These are phyloP conservation scores for Kuschelorhynchus macadamiae DNA, from an alignment of 2,888 invertebrate species.

Conservation along the genomic window DNA sequence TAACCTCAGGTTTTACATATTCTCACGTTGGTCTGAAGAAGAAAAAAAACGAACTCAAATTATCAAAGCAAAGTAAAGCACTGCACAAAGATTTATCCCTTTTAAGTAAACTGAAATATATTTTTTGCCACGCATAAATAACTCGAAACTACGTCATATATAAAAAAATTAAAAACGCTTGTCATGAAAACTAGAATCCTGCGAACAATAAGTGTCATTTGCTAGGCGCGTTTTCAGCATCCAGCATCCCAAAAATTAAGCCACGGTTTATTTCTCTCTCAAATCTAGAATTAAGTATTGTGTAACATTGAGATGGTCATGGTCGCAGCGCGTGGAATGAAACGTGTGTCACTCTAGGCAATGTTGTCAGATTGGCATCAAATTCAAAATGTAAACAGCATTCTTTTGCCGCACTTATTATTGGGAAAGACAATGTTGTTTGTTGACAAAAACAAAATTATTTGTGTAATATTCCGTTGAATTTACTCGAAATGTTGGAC, in stretches of 20 bases:
- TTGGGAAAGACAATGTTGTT: too few species aligned
- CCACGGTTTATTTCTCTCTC: constrained; percentile 56
- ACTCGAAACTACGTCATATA: constrained; percentile 14
- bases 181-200: constrained; percentile 22
- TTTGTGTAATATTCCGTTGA: too few species aligned
- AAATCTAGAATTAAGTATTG: constrained; percentile 63
- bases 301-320: constrained; percentile 65
- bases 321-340: constrained; percentile 60
- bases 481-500: too few species aligned
- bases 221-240: constrained; percentile 31
- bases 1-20: too few species aligned
- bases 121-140: background rate
- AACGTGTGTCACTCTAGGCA: constrained; percentile 39
- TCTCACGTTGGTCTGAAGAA: too few species aligned
- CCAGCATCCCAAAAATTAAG: constrained; percentile 17
- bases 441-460: too few species aligned
- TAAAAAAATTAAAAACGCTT: constrained; percentile 9
- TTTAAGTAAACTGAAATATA: too few species aligned
- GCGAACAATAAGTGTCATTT: constrained; percentile 16
- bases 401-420: background rate
- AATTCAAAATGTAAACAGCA: constrained; percentile 1
- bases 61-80: too few species aligned
- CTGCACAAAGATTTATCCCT: too few species aligned
- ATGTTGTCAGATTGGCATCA: constrained; percentile 19
- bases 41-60: too few species aligned